Conservation (phyloP, 2,797 vertebrate genomes). For the Pterois miles region DNA sequence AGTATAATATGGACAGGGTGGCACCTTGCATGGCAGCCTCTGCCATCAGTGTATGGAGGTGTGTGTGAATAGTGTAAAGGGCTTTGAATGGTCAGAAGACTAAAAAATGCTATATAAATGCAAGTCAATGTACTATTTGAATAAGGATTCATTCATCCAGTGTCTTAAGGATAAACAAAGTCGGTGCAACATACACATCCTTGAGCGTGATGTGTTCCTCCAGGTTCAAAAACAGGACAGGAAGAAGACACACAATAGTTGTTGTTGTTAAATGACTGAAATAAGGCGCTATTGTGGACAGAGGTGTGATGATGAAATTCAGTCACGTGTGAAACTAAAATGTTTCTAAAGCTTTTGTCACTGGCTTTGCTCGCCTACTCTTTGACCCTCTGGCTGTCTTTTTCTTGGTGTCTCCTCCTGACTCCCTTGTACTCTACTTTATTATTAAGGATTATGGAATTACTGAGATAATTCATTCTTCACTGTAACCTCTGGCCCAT, state of each 20-base stretch:
- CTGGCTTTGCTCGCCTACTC: neutral
- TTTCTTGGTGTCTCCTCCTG: neutral
- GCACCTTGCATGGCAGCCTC: too few species aligned
- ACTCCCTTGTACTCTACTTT: slow-evolving; percentile 4
- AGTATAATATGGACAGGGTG: too few species aligned
- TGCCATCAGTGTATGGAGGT: too few species aligned
- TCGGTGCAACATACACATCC: too few species aligned
- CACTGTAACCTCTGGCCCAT: slow-evolving; percentile 8
- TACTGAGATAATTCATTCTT: slow-evolving; percentile 16
- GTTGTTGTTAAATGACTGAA: neutral
- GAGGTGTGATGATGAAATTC: neutral
- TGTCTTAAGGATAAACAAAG: neutral
- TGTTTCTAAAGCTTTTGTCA: neutral
- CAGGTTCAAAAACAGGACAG: neutral
- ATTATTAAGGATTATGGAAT: slow-evolving; percentile 22
- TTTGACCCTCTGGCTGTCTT: neutral
- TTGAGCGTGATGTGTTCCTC: slow-evolving; percentile 5
- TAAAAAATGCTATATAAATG: too few species aligned
- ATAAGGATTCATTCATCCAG: neutral
- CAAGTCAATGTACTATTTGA: too few species aligned
- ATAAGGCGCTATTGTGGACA: neutral
- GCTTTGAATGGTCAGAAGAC: too few species aligned
- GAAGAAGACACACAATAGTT: neutral
- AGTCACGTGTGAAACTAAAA: neutral
- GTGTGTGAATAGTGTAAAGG: too few species aligned